phyloP scores from a whole-genome alignment of 2,888 invertebrate genomes.

The Limnephilus rhombicus region DNA sequence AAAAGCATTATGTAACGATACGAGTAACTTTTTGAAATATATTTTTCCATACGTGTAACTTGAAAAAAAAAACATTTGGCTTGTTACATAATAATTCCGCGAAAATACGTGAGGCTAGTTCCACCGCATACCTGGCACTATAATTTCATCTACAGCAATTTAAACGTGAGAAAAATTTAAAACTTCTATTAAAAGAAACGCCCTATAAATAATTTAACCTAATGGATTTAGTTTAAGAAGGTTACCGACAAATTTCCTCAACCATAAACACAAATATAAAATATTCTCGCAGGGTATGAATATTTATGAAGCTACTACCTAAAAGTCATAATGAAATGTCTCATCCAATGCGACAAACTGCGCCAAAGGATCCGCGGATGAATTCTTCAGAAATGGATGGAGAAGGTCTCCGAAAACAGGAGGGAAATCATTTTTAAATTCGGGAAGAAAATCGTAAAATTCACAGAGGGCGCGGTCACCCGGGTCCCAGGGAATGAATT shows the following conservation, averaged over 20 bases:
- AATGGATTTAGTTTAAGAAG: background rate
- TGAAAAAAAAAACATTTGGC: too few species aligned
- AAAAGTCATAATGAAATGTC: slow-evolving; percentile 16
- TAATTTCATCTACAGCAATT: background rate
- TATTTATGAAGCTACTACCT: background rate
- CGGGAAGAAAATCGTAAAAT: background rate
- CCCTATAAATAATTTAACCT: background rate
- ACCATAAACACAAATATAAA: background rate
- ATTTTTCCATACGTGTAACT: too few species aligned
- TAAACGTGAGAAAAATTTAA: background rate
- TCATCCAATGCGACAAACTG: slow-evolving; percentile 42
- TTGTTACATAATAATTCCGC: too few species aligned
- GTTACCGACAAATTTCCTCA: background rate
- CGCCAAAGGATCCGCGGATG: background rate
- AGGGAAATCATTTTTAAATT: slow-evolving; percentile 29
- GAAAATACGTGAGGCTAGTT: too few species aligned
- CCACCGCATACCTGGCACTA: background rate
- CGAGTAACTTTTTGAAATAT: background rate
- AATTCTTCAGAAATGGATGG: background rate
- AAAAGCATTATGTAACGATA: background rate
- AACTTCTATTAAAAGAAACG: background rate
- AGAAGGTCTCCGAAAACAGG: background rate
- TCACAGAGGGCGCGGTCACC: background rate
- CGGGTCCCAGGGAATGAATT: background rate
- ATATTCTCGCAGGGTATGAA: background rate